These are phyloP conservation scores for Parnassius smintheus DNA, from an alignment of 2,888 invertebrate species.

Conservation along the genomic window DNA sequence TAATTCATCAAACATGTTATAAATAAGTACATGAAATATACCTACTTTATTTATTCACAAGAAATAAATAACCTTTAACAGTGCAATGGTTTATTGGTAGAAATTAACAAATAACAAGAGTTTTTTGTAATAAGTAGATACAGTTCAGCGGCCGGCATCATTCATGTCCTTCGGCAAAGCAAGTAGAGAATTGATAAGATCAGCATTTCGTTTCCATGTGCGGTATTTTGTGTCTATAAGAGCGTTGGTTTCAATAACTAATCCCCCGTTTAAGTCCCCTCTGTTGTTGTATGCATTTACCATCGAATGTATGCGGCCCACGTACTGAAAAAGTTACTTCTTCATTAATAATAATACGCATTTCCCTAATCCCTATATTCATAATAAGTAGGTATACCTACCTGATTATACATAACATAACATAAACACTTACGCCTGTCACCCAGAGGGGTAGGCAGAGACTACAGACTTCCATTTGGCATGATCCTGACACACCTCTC, in stretches of 20 bases:
- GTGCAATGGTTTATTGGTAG: conserved; percentile 15
- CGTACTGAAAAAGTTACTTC: conserved; percentile 45
- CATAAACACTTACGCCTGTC: too few relatives aligned
- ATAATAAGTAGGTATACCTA: background rate
- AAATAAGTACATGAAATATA: too few relatives aligned
- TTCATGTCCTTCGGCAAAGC: conserved; percentile 88
- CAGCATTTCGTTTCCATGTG: conserved; percentile 84
- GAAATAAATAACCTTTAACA: background rate
- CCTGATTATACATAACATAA: background rate
- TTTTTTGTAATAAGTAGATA: background rate
- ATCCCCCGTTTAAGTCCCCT: conserved; percentile 37
- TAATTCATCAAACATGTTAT: too few relatives aligned
- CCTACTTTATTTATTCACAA: background rate
- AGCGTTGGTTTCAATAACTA: conserved; percentile 47
- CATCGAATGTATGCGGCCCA: conserved; percentile 52
- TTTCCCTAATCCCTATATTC: background rate
- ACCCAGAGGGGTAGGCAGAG: too few relatives aligned
- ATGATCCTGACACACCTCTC: too few relatives aligned
- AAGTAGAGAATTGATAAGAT: conserved; percentile 87
- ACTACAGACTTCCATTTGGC: too few relatives aligned
- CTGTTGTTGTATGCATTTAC: conserved; percentile 46
- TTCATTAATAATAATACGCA: background rate
- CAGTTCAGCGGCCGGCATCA: conserved; percentile 84
- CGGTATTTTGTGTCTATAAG: conserved; percentile 53
- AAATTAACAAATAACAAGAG: conserved; percentile 4